Evolutionary conservation across 2,113 vertebrate genomes (phyloP).

Genomic region (Sitta europaea): DNA sequence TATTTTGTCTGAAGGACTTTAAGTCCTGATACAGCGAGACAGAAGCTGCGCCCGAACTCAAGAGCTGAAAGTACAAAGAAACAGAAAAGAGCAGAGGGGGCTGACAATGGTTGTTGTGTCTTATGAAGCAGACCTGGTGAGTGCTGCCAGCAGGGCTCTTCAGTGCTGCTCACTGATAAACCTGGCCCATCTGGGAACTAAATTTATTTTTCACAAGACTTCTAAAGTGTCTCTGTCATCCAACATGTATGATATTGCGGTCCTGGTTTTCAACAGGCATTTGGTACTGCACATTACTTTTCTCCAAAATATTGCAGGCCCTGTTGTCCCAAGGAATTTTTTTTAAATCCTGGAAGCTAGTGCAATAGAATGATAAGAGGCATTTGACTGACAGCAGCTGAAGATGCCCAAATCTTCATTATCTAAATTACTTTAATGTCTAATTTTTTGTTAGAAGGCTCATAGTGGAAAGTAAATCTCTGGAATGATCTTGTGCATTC

Average conservation of each 20-base stretch:
- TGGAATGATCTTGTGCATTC: slow-evolving; percentile 11
- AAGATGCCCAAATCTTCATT: slow-evolving; percentile 44
- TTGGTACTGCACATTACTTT: neutral
- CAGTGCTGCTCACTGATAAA: neutral
- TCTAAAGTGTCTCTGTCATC: neutral
- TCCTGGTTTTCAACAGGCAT: neutral
- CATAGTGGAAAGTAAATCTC: neutral
- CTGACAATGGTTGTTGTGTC: neutral
- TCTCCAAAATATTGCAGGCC: neutral
- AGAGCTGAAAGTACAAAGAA: neutral
- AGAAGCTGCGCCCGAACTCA: neutral
- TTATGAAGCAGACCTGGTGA: fast-evolving
- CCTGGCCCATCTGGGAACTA: neutral
- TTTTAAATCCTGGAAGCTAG: slow-evolving; percentile 18
- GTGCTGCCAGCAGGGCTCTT: neutral
- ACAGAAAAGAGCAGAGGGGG: neutral
- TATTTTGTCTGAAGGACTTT: neutral
- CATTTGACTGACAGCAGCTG: neutral
- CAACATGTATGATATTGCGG: neutral
- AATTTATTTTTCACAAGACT: neutral
- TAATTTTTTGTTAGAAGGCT: slow-evolving; percentile 35
- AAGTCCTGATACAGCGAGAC: neutral
- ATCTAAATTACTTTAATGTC: slow-evolving; percentile 44
- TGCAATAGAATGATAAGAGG: neutral
- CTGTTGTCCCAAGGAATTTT: neutral